phyloP scores from a whole-genome alignment of 37 sponge, comb jelly and placozoan species.

The Haliclona indistincta region DNA sequence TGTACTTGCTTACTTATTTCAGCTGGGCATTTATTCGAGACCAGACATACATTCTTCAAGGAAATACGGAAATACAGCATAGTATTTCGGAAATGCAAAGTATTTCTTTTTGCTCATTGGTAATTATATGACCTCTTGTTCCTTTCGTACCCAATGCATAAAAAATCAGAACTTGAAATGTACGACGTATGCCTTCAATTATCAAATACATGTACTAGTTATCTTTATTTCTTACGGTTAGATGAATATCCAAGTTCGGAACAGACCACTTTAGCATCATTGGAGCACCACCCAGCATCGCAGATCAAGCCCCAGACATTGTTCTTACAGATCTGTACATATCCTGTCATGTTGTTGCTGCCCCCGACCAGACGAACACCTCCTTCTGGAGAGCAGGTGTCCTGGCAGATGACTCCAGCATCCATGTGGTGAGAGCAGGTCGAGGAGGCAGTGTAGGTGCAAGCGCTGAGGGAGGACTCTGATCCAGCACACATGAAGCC shows the following conservation, averaged over 20 bases:
- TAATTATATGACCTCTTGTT: no score
- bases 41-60: no score
- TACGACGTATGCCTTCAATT: no score
- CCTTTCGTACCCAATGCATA: no score
- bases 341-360: background rate
- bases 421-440: background rate
- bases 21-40: no score
- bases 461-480: background rate
- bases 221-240: background rate
- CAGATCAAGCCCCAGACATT: conserved; percentile 4
- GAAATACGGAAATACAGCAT: no score
- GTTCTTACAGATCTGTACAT: background rate
- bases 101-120: no score
- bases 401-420: background rate
- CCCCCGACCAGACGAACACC: background rate
- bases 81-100: no score
- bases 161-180: no score
- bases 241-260: background rate
- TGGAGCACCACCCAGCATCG: background rate
- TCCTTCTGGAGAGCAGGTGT: background rate
- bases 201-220: no score
- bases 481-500: background rate
- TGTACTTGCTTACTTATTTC: no score
- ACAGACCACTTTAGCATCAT: conserved; percentile 10
- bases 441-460: background rate